Evolutionary conservation across 2,113 vertebrate genomes (phyloP).

Genomic region (Gymnocephalus cernua): DNA sequence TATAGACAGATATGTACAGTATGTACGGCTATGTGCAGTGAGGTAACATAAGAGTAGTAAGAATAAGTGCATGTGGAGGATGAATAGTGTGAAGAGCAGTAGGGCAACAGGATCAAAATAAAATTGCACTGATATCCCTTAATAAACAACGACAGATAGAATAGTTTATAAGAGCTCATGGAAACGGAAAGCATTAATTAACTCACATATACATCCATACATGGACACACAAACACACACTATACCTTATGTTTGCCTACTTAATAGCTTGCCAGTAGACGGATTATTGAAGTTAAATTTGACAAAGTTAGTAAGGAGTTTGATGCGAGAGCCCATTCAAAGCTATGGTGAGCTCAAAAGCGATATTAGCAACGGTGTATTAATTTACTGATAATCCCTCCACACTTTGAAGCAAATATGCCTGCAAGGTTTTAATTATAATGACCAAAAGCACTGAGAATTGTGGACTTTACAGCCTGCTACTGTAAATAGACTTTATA

Average conservation of each 20-base stretch:
- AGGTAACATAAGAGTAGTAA: too few species aligned
- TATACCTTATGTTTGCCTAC: neutral
- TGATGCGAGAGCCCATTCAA: conserved; percentile 21
- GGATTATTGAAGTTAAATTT: conserved; percentile 40
- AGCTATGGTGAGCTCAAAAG: conserved; percentile 39
- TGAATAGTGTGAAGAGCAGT: too few species aligned
- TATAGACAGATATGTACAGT: too few species aligned
- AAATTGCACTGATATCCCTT: neutral
- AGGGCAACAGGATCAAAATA: neutral
- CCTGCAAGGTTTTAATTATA: conserved; percentile 51
- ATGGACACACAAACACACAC: neutral
- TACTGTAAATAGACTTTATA: conserved; percentile 50
- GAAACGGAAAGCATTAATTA: conserved; percentile 8
- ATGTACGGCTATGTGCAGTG: too few species aligned
- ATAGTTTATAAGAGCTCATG: neutral
- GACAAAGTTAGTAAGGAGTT: conserved; percentile 30
- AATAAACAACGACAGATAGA: neutral
- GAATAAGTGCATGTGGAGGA: too few species aligned
- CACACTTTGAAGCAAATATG: conserved; percentile 50
- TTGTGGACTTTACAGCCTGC: conserved; percentile 40
- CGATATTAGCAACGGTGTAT: conserved; percentile 36
- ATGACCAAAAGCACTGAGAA: conserved; percentile 50
- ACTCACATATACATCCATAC: neutral
- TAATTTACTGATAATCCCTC: conserved; percentile 56
- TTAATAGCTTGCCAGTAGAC: conserved; percentile 1